Base-by-base conservation (phyloP, 2,113 vertebrate genomes). In the Aythya baeri region DNA sequence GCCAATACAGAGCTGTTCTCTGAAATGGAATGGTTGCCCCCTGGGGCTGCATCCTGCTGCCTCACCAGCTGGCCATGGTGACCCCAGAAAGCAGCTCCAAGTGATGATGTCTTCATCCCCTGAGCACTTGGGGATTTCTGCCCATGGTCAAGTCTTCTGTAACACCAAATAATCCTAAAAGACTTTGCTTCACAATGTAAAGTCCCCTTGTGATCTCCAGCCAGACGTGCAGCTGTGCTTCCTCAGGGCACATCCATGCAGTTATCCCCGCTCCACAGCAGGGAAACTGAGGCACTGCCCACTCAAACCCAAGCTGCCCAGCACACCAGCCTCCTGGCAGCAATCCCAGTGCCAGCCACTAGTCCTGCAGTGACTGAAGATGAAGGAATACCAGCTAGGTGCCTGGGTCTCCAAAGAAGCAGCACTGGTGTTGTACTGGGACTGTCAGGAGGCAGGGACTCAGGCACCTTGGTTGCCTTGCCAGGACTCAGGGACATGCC, bases 401-500 rank as follows among this genome's bases (percentile, higher is more conserved):
- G 22, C 8, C 43, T 57, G 59, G 11, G 4, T 73, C 34, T 26
- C n/a, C 13, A 23, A 23, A 59, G 44, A 65, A 91, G 66, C 62
- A 29, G 13, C 1, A 1, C 31, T 61, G 0, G 0, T 4, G 49
- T 54, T 11, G 26, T 25, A 2, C 17, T 44, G 66, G 46, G n/a
- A 41, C 83, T 71, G 36, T 7, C 50, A 61, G 57, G 21, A 41
- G 20, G 9, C 18, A 70, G 38, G 32, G 32, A 43, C 13, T 8
- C 0, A 1, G 36, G 29, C 41, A 25, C 44, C 41, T 55, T 18
- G 4, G 22, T 34, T n/a, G 34, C 71, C 52, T 52, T 83, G 27
- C 26, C 21, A 46, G 63, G 32, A 27, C 32, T 55, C n/a, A 21
- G 18, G 29, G 15, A 14, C 41, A 4, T 3, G 5, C 26, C 5